phyloP scores from a whole-genome alignment of 2,888 invertebrate species.

The Trissonchulus sp. region DNA sequence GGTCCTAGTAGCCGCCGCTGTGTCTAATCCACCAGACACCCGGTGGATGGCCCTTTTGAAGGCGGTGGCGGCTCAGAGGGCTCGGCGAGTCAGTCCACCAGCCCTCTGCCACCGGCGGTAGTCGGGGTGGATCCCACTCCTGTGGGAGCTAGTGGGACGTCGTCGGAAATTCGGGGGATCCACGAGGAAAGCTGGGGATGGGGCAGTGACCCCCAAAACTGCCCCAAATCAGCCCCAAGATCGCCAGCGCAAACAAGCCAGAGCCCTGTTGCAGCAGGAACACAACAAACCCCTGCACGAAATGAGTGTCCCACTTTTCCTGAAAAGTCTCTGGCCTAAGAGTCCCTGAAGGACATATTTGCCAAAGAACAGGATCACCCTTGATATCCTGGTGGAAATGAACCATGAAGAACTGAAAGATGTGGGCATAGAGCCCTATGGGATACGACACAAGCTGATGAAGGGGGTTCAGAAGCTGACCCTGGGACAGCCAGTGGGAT shows the following conservation, averaged over 20 bases:
- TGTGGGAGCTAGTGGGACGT: too few relatives aligned
- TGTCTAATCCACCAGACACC: too few relatives aligned
- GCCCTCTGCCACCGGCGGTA: too few relatives aligned
- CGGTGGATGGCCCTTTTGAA: too few relatives aligned
- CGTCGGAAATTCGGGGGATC: too few relatives aligned
- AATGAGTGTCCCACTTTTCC: constrained; percentile 63
- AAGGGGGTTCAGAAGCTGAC: constrained; percentile 66
- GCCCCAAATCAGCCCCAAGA: too few relatives aligned
- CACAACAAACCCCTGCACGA: constrained; percentile 48
- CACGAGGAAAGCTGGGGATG: too few relatives aligned
- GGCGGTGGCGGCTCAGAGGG: too few relatives aligned
- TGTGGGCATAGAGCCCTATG: constrained; percentile 88
- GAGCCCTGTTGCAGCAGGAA: constrained; percentile 48
- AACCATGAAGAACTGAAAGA: constrained; percentile 91
- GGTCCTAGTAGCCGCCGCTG: too few relatives aligned
- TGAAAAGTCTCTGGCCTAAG: constrained; percentile 73
- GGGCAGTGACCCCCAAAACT: too few relatives aligned
- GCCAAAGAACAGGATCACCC: constrained; percentile 85
- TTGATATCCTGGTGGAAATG: constrained; percentile 94
- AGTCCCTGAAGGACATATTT: constrained; percentile 76
- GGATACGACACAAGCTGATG: constrained; percentile 83
- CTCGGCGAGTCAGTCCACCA: too few relatives aligned
- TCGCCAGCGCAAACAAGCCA: neutral
- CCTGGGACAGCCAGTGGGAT: constrained; percentile 52
- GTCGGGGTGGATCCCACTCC: too few relatives aligned